Conservation (phyloP, 23 tunicate genomes). For the Trididemnum nubilum region DNA sequence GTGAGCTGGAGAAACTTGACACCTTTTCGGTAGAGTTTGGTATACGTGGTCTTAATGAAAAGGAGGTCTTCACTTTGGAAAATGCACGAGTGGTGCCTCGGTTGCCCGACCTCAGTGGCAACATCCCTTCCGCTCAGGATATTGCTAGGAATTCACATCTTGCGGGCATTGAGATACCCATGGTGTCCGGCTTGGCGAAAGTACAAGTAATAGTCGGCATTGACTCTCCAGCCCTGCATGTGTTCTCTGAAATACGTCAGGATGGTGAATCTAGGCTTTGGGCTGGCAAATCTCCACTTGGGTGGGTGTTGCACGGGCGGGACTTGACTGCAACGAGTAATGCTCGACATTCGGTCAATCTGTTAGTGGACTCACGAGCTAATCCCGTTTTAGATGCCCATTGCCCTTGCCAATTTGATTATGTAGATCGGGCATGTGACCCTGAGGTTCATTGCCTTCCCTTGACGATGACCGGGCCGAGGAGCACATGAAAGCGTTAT, state of each 20-base stretch:
- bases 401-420: conserved; percentile 23
- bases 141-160: not conserved
- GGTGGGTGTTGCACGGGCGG: conserved; percentile 22
- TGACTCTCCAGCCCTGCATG: not conserved
- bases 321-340: not conserved
- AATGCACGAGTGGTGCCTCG: not conserved
- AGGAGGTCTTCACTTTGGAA: not conserved
- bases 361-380: not conserved
- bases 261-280: conserved; percentile 10
- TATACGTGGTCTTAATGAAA: not conserved
- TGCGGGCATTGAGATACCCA: too few relatives aligned
- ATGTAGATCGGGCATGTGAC: conserved; percentile 21
- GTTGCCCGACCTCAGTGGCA: conserved; percentile 2
- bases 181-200: too few relatives aligned
- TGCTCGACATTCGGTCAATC: not conserved
- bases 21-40: conserved; percentile 2
- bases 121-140: not conserved
- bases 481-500: not conserved
- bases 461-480: conserved; percentile 2
- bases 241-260: conserved; percentile 28
- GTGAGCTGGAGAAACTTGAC: not conserved
- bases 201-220: conserved; percentile 16
- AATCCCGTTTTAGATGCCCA: not conserved
- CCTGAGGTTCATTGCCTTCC: not conserved
- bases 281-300: conserved; percentile 18